Base-by-base conservation (phyloP, 2,888 invertebrate genomes). In the Cephus pygmeus region DNA sequence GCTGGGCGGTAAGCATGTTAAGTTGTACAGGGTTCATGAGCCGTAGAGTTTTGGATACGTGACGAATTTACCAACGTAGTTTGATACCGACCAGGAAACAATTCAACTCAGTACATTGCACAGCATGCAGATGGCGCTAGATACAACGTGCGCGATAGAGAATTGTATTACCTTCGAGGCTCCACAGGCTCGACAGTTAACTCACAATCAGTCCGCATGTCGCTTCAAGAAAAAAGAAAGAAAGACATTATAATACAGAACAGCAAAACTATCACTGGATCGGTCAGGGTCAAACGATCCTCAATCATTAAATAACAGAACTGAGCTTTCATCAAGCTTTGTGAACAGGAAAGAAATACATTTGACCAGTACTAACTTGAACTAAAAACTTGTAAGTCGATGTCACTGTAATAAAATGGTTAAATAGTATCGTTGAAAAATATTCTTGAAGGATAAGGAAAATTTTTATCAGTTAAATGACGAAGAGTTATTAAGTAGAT, bases 81-180 rank as follows among this genome's bases (percentile, higher is more conserved):
- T 56, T 23, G 2, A 56, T 56, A 56, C 56, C 56, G 56, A 56
- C 56, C 9, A 56, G 23, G 23, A 56, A 56, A 56, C 23, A 56
- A 56, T 56, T 56, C 56, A 56, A 56, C 23, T 56, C 56, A 56
- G 56, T n/a, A 15, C n/a, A 69, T 15, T 40, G 69, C 35, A 78
- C 73, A 75, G 71, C 85, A 85, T 85, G 85, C 87, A 75, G 76
- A 79, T 75, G 78, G 87, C 89, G 88, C 87, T 86, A 90, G 84
- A 87, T 87, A 83, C 87, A 83, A 83, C 78, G 80, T 73, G 78
- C 75, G 80, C 75, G 69, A 75, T 83, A 84, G 82, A 79, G 82
- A 87, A 83, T 88, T 89, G 84, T 77, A 87, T 91, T 91, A 91
- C 91, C 91, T 91, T 88, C 90, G 90, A 83, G 89, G 89, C 82